Base-by-base conservation (phyloP, 2,888 invertebrate species). In the Ctena decussata region DNA sequence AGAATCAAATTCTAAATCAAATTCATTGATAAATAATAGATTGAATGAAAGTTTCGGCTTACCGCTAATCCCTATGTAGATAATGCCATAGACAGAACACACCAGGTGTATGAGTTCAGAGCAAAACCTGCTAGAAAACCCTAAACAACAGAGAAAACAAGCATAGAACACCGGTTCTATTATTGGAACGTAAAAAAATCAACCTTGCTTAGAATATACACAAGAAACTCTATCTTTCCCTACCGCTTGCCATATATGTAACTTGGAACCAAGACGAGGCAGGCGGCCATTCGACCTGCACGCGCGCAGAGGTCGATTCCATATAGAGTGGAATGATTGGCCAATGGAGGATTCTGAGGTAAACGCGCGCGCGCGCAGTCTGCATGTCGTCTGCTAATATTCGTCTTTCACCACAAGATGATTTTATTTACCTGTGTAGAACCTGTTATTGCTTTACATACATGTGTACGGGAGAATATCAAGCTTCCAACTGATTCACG, bases 241-340 rank as follows among this genome's bases (percentile, higher is more conserved):
- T 80, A 80, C 80, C 12, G 82, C 76, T 78, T 82, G 77, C 87
- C 87, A 85, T 87, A 87, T 87, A 82, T 85, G 87, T 85, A 82
- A 80, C 80, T 79, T 69, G 74, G 49, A 65, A 73, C 75, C 75
- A 82, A 46, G 76, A 80, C 78, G 84, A 85, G 85, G 87, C 77
- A 49, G 53, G 15, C 75, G 82, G 80, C 71, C 84, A 80, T 82
- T 79, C 82, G 90, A 84, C 88, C 74, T 88, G 79, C 53, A 65
- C 65, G 80, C 89, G 60, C 69, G 46, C 18, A 90, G 81, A 86
- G 86, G 86, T 84, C 86, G 86, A 81, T 84, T 81, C 86, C 86
- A 86, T 82, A 86, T 86, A 84, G 72, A 86, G 86, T 75, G 78
- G 78, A 83, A 71, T 46, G 49, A 53, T 73, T 70, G 74, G 71